phyloP scores from a whole-genome alignment of 2,888 invertebrate species.

The Calephelis perditalis region DNA sequence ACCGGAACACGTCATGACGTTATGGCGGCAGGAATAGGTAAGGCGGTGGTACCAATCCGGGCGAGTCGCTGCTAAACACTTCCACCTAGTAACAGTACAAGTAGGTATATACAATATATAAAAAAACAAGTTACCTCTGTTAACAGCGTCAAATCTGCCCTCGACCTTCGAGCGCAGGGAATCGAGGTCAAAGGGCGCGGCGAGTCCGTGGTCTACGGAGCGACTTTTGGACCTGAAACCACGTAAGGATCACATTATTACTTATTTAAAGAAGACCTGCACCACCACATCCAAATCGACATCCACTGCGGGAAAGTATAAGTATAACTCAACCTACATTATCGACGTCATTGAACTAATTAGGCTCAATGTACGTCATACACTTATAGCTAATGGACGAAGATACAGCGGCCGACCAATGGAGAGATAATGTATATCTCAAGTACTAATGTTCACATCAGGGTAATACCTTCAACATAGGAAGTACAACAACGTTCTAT shows the following conservation, averaged over 20 bases:
- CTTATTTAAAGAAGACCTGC: neutral
- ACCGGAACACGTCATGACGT: too few species aligned
- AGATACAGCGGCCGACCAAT: too few species aligned
- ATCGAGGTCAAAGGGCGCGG: slow-evolving; percentile 91
- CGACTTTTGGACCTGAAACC: slow-evolving; percentile 92
- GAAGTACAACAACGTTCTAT: too few species aligned
- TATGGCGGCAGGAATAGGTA: too few species aligned
- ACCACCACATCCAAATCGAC: neutral
- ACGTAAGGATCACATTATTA: slow-evolving; percentile 11
- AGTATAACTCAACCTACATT: neutral
- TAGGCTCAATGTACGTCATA: too few species aligned
- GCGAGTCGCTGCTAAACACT: too few species aligned
- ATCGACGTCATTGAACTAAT: neutral
- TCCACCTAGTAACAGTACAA: neutral
- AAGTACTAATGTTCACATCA: too few species aligned
- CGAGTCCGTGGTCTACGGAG: slow-evolving; percentile 93
- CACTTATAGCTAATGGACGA: too few species aligned
- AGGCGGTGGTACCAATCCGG: too few species aligned
- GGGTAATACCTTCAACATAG: too few species aligned
- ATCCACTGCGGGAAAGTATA: neutral
- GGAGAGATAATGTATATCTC: too few species aligned
- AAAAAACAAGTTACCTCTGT: slow-evolving; percentile 62
- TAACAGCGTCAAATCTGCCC: slow-evolving; percentile 88
- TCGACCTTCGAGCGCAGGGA: slow-evolving; percentile 91
- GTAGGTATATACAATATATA: neutral